A percentile compares a stretch with the other conserved stretches of the same genome.
These are phyloP conservation scores for Dasyornis broadbenti DNA, from an alignment of 2,113 vertebrate species.

Conservation along the genomic window DNA sequence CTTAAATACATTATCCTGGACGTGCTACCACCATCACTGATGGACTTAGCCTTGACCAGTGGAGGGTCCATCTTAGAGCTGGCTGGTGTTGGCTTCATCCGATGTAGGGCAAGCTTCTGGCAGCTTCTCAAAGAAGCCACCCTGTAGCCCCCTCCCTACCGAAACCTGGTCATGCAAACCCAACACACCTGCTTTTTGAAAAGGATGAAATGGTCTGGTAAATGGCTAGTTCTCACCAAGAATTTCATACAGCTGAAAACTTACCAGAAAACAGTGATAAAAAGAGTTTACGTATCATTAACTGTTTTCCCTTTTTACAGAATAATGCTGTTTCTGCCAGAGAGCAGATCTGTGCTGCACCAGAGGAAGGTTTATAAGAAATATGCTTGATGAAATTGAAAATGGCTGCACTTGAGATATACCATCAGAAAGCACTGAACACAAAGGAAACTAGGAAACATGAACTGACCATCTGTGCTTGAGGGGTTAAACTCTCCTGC, in stretches of 20 bases:
- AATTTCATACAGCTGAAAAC: not conserved
- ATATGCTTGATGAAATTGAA: not conserved
- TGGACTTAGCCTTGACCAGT: not conserved
- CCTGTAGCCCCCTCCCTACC: accelerated
- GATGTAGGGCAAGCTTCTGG: not conserved
- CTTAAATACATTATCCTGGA: not conserved
- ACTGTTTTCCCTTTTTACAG: not conserved
- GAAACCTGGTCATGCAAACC: not conserved
- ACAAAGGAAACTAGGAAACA: not conserved
- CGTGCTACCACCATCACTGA: not conserved
- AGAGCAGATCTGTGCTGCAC: not conserved
- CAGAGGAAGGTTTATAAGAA: not conserved
- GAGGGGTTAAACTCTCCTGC: not conserved
- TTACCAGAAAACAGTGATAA: not conserved
- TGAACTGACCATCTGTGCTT: not conserved
- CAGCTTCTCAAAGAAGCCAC: not conserved
- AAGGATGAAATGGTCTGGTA: not conserved
- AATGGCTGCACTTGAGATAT: not conserved
- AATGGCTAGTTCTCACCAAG: not conserved
- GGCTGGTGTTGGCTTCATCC: not conserved
- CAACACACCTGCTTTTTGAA: not conserved
- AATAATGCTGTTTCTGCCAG: not conserved
- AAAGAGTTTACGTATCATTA: not conserved
- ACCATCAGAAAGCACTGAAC: not conserved
- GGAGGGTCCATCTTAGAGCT: too few species aligned